phyloP scores from a whole-genome alignment of 2,888 invertebrate genomes.

The Ryuthela nishihirai region DNA sequence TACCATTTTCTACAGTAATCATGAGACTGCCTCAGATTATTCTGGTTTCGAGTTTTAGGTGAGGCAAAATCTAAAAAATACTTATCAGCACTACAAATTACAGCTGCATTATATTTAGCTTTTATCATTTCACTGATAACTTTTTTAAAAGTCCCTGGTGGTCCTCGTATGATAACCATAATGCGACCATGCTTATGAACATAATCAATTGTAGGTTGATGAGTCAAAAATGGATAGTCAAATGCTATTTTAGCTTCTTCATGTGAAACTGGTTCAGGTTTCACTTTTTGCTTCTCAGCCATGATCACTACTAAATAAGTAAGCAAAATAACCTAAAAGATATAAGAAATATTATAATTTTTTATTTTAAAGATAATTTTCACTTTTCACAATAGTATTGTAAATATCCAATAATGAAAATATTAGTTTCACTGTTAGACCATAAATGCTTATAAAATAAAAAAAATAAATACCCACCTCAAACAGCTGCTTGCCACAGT shows the following conservation, averaged over 20 bases:
- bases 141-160: conserved; percentile 20
- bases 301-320: too few relatives aligned
- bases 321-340: too few relatives aligned
- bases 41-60: conserved; percentile 1
- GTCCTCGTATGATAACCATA: conserved; percentile 34
- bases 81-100: conserved; percentile 24
- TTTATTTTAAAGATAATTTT: too few relatives aligned
- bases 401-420: too few relatives aligned
- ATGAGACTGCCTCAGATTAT: conserved; percentile 13
- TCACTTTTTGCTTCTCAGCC: too few relatives aligned
- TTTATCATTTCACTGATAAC: conserved; percentile 23
- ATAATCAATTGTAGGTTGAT: conserved; percentile 20
- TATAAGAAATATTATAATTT: too few relatives aligned
- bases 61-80: conserved; percentile 20
- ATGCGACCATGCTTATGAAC: conserved; percentile 14
- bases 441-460: too few relatives aligned
- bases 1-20: conserved; percentile 24
- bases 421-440: too few relatives aligned
- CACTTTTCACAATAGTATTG: too few relatives aligned
- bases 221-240: conserved; percentile 9
- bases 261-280: too few relatives aligned
- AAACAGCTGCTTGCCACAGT: too few relatives aligned
- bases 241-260: conserved; percentile 2
- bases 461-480: too few relatives aligned
- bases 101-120: conserved; percentile 7